Conservation (phyloP, 2,888 invertebrate species). For the Trisateles emortualis region DNA sequence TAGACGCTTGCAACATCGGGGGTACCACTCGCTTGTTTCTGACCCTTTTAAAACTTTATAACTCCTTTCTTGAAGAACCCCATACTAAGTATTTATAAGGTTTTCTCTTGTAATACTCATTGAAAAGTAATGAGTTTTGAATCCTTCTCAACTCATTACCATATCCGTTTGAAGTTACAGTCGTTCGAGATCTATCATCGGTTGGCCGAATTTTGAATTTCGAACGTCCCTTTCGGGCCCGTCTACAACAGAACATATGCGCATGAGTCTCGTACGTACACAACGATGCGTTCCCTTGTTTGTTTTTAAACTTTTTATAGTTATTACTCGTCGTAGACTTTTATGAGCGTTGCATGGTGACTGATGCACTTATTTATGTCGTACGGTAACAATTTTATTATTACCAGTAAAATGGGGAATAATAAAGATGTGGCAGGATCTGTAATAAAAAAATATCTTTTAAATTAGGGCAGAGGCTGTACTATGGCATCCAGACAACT, state of each 20-base stretch:
- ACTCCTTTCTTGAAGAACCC: too few species aligned
- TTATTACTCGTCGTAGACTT: constrained; percentile 61
- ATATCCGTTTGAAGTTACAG: not conserved
- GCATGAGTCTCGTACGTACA: constrained; percentile 44
- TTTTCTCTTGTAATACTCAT: too few species aligned
- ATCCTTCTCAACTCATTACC: not conserved
- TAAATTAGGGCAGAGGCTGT: too few species aligned
- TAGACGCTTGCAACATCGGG: too few species aligned
- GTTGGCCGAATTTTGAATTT: not conserved
- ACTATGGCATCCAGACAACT: too few species aligned
- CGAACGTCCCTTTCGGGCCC: constrained; percentile 10
- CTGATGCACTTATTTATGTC: constrained; percentile 51
- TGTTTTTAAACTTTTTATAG: constrained; percentile 62
- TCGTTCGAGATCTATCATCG: not conserved
- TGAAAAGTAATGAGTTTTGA: not conserved
- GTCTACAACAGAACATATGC: constrained; percentile 51
- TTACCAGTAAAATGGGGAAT: constrained; percentile 20
- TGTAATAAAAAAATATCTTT: too few species aligned
- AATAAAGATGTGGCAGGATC: constrained; percentile 16
- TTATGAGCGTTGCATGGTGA: constrained; percentile 64
- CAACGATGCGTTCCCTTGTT: constrained; percentile 56
- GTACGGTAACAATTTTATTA: constrained; percentile 19
- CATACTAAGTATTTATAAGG: too few species aligned
- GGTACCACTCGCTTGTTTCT: too few species aligned
- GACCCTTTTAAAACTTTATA: too few species aligned